Evolutionary conservation across 2,797 vertebrate genomes (phyloP).

Genomic region (Phyllotis vaccarum): DNA sequence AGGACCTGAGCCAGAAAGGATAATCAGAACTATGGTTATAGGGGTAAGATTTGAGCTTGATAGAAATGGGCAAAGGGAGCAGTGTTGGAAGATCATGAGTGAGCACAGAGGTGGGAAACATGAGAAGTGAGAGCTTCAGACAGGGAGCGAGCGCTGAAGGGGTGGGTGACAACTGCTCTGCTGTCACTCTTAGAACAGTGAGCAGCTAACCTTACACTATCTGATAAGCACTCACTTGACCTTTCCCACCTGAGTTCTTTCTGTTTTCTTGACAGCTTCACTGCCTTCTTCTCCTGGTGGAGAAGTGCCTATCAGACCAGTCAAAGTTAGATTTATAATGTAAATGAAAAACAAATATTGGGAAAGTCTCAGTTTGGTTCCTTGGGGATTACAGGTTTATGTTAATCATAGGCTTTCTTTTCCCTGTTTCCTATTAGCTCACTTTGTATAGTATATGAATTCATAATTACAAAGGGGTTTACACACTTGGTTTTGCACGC

Average conservation of each 20-base stretch:
- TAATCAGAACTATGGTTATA: slow-evolving; percentile 12
- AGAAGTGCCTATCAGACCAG: background rate
- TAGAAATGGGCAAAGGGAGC: background rate
- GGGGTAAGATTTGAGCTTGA: background rate
- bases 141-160: background rate
- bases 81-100: background rate
- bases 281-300: background rate
- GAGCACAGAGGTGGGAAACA: background rate
- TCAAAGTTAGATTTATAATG: background rate
- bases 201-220: background rate
- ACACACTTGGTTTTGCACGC: background rate
- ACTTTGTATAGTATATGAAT: background rate
- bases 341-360: background rate
- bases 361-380: background rate
- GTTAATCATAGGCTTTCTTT: background rate
- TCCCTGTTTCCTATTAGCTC: background rate
- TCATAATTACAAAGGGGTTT: background rate
- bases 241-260: background rate
- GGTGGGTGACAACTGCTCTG: background rate
- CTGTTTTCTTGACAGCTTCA: background rate
- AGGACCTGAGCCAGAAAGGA: background rate
- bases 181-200: background rate
- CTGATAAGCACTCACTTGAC: background rate
- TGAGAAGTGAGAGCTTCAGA: background rate
- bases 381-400: background rate